phyloP scores from a whole-genome alignment of 2,113 vertebrate genomes.

The Pteruthius melanotis region DNA sequence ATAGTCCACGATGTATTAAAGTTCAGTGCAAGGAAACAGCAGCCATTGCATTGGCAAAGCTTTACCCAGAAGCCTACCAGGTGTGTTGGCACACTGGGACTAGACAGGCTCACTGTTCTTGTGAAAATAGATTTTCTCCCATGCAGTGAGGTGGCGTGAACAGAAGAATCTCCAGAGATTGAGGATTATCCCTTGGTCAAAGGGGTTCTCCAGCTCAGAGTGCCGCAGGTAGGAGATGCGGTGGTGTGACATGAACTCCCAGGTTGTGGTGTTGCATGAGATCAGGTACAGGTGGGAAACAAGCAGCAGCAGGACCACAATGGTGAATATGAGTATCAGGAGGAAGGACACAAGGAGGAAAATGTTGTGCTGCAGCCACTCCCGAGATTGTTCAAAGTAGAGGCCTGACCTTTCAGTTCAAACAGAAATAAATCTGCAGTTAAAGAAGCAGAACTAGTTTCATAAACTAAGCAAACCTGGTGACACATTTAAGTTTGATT shows the following conservation, averaged over 20 bases:
- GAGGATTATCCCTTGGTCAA: conserved; percentile 84
- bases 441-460: neutral
- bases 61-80: neutral
- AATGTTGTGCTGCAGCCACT: conserved; percentile 81
- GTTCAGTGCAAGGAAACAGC: neutral
- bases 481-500: neutral
- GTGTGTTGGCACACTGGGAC: neutral
- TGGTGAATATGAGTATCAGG: conserved; percentile 72
- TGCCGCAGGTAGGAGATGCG: conserved; percentile 92
- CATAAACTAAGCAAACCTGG: neutral
- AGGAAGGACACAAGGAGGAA: conserved; percentile 78
- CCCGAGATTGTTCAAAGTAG: conserved; percentile 71
- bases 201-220: conserved; percentile 83
- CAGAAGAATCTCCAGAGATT: conserved; percentile 97
- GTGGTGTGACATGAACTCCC: conserved; percentile 94
- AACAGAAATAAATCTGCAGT: neutral
- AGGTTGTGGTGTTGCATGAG: conserved; percentile 91
- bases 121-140: conserved; percentile 88
- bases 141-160: conserved; percentile 76
- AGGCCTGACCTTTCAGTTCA: conserved; percentile 84
- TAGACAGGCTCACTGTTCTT: conserved; percentile 74
- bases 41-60: neutral
- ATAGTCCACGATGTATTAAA: neutral
- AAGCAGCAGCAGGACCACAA: conserved; percentile 81
- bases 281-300: conserved; percentile 90